Evolutionary conservation across 2,888 invertebrate genomes (phyloP).

Genomic region (Ectemnius lituratus): DNA sequence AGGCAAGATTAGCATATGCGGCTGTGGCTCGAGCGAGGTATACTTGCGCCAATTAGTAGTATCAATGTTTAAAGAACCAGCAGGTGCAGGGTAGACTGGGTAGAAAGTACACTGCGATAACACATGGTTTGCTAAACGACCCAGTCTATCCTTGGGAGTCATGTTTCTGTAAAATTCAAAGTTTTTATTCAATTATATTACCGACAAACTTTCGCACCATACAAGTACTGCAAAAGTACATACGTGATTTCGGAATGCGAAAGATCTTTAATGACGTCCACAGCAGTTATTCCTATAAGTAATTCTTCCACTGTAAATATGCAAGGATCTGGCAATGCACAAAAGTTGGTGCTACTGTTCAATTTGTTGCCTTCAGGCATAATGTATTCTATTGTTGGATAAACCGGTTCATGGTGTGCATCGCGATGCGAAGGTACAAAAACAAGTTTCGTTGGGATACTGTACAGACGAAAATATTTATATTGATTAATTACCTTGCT

Average conservation of each 20-base stretch:
- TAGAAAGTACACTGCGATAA: conserved; percentile 89
- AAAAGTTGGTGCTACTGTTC: conserved; percentile 81
- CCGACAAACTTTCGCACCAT: background rate
- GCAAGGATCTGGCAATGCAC: conserved; percentile 89
- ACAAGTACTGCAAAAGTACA: conserved; percentile 66
- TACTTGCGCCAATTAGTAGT: conserved; percentile 85
- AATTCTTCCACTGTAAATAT: conserved; percentile 88
- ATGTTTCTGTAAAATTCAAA: conserved; percentile 74
- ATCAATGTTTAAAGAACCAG: conserved; percentile 84
- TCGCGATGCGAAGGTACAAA: conserved; percentile 89
- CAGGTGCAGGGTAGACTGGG: conserved; percentile 88
- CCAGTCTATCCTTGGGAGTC: conserved; percentile 83
- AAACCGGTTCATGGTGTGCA: conserved; percentile 87
- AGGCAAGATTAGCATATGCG: conserved; percentile 91
- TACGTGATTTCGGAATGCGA: conserved; percentile 89
- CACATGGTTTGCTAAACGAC: conserved; percentile 86
- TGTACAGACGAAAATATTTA: conserved; percentile 62
- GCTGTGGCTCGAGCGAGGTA: conserved; percentile 85
- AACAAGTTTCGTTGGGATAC: conserved; percentile 84
- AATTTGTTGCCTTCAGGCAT: conserved; percentile 74
- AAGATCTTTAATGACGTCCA: conserved; percentile 90
- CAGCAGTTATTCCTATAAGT: conserved; percentile 88
- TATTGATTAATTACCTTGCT: too few relatives aligned
- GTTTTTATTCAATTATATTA: too few relatives aligned
- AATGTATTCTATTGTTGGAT: conserved; percentile 90